A percentile compares a stretch with the other conserved stretches of the same genome.
Evolutionary conservation across 1,140 invertebrate genomes (phyloP).

Genomic region (Nebria ingens): DNA sequence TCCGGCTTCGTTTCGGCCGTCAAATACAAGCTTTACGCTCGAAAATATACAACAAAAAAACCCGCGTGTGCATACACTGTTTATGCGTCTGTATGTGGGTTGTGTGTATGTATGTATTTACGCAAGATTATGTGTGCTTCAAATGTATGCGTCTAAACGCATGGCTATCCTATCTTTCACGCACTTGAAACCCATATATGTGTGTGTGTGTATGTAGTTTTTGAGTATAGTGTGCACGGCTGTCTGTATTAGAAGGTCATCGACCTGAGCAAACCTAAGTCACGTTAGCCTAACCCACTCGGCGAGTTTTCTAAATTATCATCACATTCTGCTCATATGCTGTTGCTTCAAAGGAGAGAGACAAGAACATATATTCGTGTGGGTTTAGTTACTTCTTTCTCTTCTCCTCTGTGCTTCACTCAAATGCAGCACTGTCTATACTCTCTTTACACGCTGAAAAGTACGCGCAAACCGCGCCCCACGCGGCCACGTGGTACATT

Average conservation of each 20-base stretch:
- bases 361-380: neutral
- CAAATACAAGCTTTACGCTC: neutral
- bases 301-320: neutral
- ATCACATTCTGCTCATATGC: neutral
- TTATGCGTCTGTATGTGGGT: neutral
- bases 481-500: too few species aligned
- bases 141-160: too few species aligned
- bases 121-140: too few species aligned
- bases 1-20: neutral
- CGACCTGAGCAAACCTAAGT: neutral
- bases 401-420: too few species aligned
- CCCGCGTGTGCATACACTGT: neutral
- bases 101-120: too few species aligned
- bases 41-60: neutral
- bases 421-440: too few species aligned
- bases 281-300: neutral
- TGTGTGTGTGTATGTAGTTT: neutral
- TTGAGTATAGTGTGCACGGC: too few species aligned
- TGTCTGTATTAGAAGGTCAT: too few species aligned
- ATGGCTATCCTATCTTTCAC: too few species aligned
- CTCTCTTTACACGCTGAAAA: too few species aligned
- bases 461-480: too few species aligned
- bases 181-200: neutral
- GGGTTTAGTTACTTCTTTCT: neutral
- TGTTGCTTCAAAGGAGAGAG: too few species aligned